Conservation (phyloP, 2,797 vertebrate species). For the Acipenser transmontanus region DNA sequence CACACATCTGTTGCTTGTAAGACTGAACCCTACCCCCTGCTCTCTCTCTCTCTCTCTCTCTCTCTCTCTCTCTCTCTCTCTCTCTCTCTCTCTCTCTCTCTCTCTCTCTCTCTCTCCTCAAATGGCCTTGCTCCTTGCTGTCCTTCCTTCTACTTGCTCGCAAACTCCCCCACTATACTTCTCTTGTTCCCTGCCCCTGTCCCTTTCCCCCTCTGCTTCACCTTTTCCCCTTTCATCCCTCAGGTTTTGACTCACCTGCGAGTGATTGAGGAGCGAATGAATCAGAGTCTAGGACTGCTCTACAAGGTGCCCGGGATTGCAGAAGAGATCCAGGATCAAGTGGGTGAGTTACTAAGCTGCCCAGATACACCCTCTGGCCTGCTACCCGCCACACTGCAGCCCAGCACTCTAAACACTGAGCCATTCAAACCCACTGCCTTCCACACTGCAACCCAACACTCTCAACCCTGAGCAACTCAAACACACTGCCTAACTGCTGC, state of each 20-base stretch:
- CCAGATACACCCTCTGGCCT: constrained; percentile 30
- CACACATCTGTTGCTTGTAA: too few species aligned
- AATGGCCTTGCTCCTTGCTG: neutral
- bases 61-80: constrained; percentile 8
- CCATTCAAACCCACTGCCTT: too few species aligned
- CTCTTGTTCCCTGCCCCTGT: neutral
- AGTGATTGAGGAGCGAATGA: constrained; percentile 96
- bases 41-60: constrained; percentile 12
- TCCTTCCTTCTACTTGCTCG: too few species aligned
- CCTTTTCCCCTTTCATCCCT: neutral
- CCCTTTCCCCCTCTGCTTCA: neutral
- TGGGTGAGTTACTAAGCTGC: constrained; percentile 70
- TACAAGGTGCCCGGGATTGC: constrained; percentile 92
- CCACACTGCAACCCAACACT: too few species aligned
- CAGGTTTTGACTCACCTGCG: constrained; percentile 96
- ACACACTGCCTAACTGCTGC: too few species aligned
- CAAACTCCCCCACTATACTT: neutral
- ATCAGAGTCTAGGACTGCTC: constrained; percentile 91
- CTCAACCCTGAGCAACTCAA: too few species aligned
- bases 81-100: neutral
- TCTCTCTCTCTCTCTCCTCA: neutral
- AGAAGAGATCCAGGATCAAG: constrained; percentile 96
- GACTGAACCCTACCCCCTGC: neutral
- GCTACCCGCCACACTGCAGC: neutral
- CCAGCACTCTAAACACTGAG: neutral